Evolutionary conservation across 2,113 vertebrate species (phyloP), one percentile per base, ranked within the genome.

Genomic region (Baryphthengus martii): DNA sequence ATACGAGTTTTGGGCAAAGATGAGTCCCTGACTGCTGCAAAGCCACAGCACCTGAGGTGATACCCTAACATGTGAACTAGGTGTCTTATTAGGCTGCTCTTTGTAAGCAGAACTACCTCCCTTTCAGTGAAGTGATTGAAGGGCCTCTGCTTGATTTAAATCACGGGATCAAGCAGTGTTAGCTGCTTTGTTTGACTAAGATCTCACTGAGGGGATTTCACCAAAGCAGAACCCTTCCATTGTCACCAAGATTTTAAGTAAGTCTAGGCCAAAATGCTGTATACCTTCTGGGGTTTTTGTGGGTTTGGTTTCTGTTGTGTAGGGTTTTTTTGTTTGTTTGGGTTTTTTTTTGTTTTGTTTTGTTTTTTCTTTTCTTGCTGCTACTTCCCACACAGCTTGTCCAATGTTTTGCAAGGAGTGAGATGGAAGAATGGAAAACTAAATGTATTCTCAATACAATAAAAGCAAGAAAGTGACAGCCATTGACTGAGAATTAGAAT

Each of bases 321-420:
- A 49, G 40, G 29, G 7, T 59, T 24, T n/a, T n/a, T 20, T 58
- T 35, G 55, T 19, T 19, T 1, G 44, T 12, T 44, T 39, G 35
- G 4, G 21, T 58, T 31, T 35, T 62, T 62, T 65, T 40, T 25
- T 24, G 33, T 19, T 61, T 37, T 53, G 13, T 19, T 1, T 24
- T 23, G 26, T 19, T 58, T 35, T 58, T 19, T 23, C 8, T 45
- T 86, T 75, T 56, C 33, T 56, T 7, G 1, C 35, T 52, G 10
- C 26, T 90, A 15, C 78, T 88, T 96, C 78, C 82, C 75, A 68
- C 66, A 61, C 53, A 93, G 21, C 40, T 56, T 90, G 78, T 90
- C 90, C 90, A 90, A 37, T 72, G n/a, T 76, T 91, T 59, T 62
- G 33, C 39, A 80, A 83, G 42, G 35, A 90, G 40, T 0, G 5